Conservation (phyloP, 2,797 vertebrate genomes). For the Enteromius fasciolatus region DNA sequence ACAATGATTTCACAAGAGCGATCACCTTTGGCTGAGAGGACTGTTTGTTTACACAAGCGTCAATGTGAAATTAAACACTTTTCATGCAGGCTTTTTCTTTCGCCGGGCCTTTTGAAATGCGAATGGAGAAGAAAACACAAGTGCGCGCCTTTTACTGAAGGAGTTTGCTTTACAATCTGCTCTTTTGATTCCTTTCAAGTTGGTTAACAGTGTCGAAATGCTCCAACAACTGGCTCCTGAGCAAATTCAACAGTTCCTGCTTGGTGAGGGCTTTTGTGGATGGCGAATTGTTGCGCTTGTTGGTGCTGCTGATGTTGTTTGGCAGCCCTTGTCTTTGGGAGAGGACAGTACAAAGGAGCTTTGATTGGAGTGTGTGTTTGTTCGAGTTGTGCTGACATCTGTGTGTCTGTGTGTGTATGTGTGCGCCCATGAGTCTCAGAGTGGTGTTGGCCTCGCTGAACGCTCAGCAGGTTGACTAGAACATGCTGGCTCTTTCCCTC, state of each 20-base stretch:
- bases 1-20: conserved; percentile 37
- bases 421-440: conserved; percentile 34
- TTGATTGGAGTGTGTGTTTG: conserved; percentile 53
- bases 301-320: conserved; percentile 48
- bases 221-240: conserved; percentile 35
- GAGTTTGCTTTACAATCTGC: conserved; percentile 34
- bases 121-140: background rate
- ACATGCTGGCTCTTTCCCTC: conserved; percentile 72
- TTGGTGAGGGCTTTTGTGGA: conserved; percentile 40
- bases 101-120: background rate
- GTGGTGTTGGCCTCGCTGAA: conserved; percentile 60
- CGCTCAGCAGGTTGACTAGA: conserved; percentile 67
- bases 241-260: conserved; percentile 42
- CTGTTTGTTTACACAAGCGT: conserved; percentile 19
- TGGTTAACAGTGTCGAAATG: conserved; percentile 23
- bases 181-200: conserved; percentile 39
- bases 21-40: conserved; percentile 39
- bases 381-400: conserved; percentile 46
- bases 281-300: conserved; percentile 42
- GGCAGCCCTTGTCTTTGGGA: conserved; percentile 50
- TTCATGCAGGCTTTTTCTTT: conserved; percentile 1
- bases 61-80: conserved; percentile 35
- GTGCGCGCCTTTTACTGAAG: conserved; percentile 12
- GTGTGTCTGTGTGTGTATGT: conserved; percentile 50
- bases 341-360: conserved; percentile 49